Evolutionary conservation across 1,140 invertebrate species (phyloP).

Genomic region (Xylocopa sonorina): DNA sequence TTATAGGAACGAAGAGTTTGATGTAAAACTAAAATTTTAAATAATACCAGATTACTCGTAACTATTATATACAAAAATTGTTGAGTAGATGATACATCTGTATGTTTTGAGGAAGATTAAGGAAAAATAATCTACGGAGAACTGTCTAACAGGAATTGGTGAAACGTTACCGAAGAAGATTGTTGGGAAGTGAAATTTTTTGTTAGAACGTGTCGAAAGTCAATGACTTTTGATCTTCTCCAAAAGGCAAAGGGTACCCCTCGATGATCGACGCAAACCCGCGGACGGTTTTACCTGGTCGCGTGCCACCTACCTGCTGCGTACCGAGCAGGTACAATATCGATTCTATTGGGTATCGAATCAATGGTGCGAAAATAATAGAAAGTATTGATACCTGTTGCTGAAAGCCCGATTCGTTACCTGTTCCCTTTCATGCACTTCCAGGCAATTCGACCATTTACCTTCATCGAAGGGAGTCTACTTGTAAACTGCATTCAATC

Average conservation of each 20-base stretch:
- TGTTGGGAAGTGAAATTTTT: background rate
- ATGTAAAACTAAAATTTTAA: too few relatives aligned
- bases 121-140: too few relatives aligned
- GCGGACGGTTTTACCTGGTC: slow-evolving; percentile 58
- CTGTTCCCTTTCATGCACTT: slow-evolving; percentile 39
- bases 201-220: slow-evolving; percentile 36
- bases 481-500: background rate
- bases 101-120: too few relatives aligned
- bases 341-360: slow-evolving; percentile 70
- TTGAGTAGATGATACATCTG: too few relatives aligned
- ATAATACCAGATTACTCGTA: too few relatives aligned
- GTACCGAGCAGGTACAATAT: slow-evolving; percentile 63
- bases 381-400: slow-evolving; percentile 68
- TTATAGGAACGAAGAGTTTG: too few relatives aligned
- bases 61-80: too few relatives aligned
- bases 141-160: too few relatives aligned
- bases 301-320: slow-evolving; percentile 70
- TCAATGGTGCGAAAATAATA: slow-evolving; percentile 67
- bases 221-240: slow-evolving; percentile 43
- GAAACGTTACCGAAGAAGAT: background rate
- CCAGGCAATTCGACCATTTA: slow-evolving; percentile 18
- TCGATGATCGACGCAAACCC: slow-evolving; percentile 55
- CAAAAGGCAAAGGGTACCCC: slow-evolving; percentile 39
- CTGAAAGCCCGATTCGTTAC: slow-evolving; percentile 60
- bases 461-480: background rate